These are phyloP conservation scores for Pseudomyrmex concolor DNA, from an alignment of 1,140 invertebrate species.

Conservation along the genomic window DNA sequence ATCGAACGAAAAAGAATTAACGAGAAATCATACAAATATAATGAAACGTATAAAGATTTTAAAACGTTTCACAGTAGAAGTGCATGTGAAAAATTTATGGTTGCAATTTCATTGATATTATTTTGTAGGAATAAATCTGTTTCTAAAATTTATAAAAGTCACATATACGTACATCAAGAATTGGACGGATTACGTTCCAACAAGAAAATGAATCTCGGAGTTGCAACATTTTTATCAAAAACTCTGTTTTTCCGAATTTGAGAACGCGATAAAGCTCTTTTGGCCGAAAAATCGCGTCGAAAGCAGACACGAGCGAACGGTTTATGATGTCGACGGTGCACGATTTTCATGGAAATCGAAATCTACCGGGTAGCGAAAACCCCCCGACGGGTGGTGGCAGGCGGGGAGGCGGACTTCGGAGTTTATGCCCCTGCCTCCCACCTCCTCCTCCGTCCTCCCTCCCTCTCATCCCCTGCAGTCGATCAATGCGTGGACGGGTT, in stretches of 20 bases:
- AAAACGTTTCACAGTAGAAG: too few relatives aligned
- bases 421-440: slow-evolving; percentile 76
- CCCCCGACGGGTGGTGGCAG: slow-evolving; percentile 59
- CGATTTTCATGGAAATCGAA: slow-evolving; percentile 75
- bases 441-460: slow-evolving; percentile 63
- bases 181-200: neutral
- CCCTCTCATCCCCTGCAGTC: slow-evolving; percentile 80
- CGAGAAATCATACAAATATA: too few relatives aligned
- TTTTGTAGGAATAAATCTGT: neutral
- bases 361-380: slow-evolving; percentile 73
- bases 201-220: slow-evolving; percentile 1
- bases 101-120: neutral
- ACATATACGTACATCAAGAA: neutral
- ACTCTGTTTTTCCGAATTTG: neutral
- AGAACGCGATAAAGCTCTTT: slow-evolving; percentile 34
- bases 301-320: slow-evolving; percentile 42
- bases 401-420: slow-evolving; percentile 73
- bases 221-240: slow-evolving; percentile 19
- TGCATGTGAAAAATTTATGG: too few relatives aligned
- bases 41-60: too few relatives aligned
- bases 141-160: slow-evolving; percentile 2
- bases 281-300: slow-evolving; percentile 19
- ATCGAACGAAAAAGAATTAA: too few relatives aligned
- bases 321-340: slow-evolving; percentile 40
- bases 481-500: slow-evolving; percentile 85